Evolutionary conservation across 2,113 vertebrate genomes (phyloP).

Genomic region (Saccopteryx leptura): DNA sequence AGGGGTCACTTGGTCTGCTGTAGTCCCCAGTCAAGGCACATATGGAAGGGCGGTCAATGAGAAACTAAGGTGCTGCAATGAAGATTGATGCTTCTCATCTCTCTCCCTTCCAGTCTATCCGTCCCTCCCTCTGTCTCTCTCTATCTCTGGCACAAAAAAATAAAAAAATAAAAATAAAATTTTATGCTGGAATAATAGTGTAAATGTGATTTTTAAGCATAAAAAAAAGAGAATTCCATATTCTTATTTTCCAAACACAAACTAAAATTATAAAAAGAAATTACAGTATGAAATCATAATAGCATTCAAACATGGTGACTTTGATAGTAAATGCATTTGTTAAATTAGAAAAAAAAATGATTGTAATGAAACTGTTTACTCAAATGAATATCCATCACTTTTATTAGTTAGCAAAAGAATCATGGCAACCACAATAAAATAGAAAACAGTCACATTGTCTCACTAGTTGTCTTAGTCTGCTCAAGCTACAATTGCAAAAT

Average conservation of each 20-base stretch:
- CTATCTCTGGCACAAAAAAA: too few species aligned
- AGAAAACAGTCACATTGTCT: background rate
- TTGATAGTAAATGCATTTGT: background rate
- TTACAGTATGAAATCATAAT: background rate
- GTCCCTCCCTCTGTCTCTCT: too few species aligned
- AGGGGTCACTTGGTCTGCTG: too few species aligned
- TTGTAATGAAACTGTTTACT: background rate
- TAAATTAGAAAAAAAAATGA: background rate
- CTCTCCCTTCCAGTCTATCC: too few species aligned
- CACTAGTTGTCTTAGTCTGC: background rate
- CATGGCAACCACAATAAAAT: background rate
- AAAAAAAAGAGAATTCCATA: background rate
- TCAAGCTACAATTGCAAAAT: background rate
- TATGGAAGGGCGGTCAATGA: too few species aligned
- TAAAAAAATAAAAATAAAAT: background rate
- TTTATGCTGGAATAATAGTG: background rate
- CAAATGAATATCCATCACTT: background rate
- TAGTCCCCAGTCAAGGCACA: too few species aligned
- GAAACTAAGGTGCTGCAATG: too few species aligned
- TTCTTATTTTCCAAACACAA: conserved; percentile 18
- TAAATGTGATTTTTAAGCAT: conserved; percentile 21
- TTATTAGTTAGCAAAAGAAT: background rate
- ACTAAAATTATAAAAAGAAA: background rate
- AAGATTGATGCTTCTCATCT: too few species aligned
- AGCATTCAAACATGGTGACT: background rate